Evolutionary conservation across 1,140 invertebrate genomes (phyloP).

Genomic region (Plutomurus gul): DNA sequence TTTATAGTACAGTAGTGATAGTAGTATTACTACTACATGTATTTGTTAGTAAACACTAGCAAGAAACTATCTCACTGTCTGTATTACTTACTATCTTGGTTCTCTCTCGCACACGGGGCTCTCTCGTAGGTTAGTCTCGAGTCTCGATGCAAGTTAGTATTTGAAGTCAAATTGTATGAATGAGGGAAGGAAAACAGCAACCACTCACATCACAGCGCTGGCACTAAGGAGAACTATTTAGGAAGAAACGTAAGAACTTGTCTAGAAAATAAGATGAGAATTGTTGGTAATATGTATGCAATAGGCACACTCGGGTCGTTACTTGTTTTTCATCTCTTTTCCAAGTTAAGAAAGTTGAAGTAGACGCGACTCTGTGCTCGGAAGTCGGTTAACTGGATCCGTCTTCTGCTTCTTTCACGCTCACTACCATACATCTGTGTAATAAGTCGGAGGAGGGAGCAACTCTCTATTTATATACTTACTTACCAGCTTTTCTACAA

Average conservation of each 20-base stretch:
- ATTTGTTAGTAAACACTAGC: no score
- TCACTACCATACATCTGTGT: background rate
- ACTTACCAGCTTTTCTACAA: no score
- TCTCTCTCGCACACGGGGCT: no score
- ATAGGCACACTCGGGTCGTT: conserved; percentile 24
- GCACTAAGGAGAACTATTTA: background rate
- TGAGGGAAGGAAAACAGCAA: no score
- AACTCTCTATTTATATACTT: background rate
- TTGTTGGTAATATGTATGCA: conserved; percentile 35
- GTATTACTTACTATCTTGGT: no score
- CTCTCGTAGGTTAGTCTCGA: no score
- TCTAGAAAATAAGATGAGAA: conserved; percentile 11
- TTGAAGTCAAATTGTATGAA: no score
- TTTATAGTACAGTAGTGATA: no score
- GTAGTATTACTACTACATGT: no score
- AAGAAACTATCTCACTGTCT: no score
- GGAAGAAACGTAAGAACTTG: background rate
- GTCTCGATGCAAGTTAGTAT: no score
- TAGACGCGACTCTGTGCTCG: background rate
- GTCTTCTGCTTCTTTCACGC: background rate
- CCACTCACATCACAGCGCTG: background rate
- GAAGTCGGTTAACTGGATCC: background rate
- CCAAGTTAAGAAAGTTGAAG: conserved; percentile 16
- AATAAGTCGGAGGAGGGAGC: background rate
- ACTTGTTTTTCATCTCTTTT: conserved; percentile 21